Evolutionary conservation across 2,113 vertebrate genomes (phyloP).

Genomic region (Oxyura jamaicensis): DNA sequence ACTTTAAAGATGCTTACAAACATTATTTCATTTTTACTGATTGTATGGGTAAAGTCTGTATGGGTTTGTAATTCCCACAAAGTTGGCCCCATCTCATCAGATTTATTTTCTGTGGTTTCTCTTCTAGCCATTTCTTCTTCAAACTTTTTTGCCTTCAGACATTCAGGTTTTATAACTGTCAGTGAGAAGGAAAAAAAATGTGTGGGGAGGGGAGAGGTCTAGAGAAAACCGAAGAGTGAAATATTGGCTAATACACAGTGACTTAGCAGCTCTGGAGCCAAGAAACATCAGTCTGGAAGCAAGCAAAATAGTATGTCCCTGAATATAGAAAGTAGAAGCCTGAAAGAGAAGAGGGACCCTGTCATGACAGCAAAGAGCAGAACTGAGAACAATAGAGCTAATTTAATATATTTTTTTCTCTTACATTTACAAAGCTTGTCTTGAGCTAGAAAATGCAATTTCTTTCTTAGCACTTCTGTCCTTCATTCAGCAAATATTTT

Average conservation of each 20-base stretch:
- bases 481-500: conserved; percentile 13
- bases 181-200: not conserved
- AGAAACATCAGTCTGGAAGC: not conserved
- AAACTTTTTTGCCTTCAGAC: not conserved
- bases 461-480: not conserved
- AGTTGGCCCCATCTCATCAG: not conserved
- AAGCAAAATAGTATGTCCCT: not conserved
- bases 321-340: not conserved
- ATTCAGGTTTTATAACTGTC: not conserved
- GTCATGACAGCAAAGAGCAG: not conserved
- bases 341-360: not conserved
- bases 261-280: not conserved
- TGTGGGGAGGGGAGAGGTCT: not conserved
- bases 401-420: not conserved
- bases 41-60: not conserved
- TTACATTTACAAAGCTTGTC: not conserved
- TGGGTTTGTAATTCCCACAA: not conserved
- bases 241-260: not conserved
- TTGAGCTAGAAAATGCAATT: not conserved
- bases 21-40: not conserved
- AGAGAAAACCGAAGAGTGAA: not conserved
- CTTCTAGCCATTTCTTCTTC: not conserved
- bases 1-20: not conserved
- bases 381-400: not conserved
- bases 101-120: not conserved